Conservation (phyloP, 2,888 invertebrate species). For the Clunio marinus region DNA sequence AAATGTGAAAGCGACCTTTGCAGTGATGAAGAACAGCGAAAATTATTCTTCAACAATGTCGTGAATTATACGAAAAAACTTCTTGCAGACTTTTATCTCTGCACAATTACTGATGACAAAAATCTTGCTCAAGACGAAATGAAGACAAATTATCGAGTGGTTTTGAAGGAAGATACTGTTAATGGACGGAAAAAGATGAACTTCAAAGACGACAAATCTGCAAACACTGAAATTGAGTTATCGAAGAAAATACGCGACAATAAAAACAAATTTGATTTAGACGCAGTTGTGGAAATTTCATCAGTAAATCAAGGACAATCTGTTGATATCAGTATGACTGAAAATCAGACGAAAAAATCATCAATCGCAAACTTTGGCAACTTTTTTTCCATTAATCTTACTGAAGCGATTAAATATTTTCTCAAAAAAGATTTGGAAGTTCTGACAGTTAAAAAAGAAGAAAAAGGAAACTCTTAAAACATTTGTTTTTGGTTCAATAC, state of each 20-base stretch:
- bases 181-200: slow-evolving; percentile 27
- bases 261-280: neutral
- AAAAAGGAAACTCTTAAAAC: too few species aligned
- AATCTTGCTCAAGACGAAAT: neutral
- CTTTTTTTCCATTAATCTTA: slow-evolving; percentile 10
- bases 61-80: neutral
- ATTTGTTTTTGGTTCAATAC: too few species aligned
- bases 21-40: neutral
- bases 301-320: neutral
- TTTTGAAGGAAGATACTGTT: slow-evolving; percentile 6
- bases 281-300: neutral
- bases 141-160: neutral
- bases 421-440: slow-evolving; percentile 14
- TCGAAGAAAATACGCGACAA: slow-evolving; percentile 19
- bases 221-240: neutral
- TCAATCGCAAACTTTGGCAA: neutral
- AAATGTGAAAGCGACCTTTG: neutral
- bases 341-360: slow-evolving; percentile 14
- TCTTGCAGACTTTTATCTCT: neutral
- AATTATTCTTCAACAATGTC: neutral
- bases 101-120: neutral
- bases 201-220: slow-evolving; percentile 15
- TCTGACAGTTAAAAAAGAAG: too few species aligned
- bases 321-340: slow-evolving; percentile 1
- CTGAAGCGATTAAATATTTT: neutral